A percentile compares a stretch with the other conserved stretches of the same genome.
Conservation (phyloP, 2,113 vertebrate genomes). For the Myotis yumanensis region DNA sequence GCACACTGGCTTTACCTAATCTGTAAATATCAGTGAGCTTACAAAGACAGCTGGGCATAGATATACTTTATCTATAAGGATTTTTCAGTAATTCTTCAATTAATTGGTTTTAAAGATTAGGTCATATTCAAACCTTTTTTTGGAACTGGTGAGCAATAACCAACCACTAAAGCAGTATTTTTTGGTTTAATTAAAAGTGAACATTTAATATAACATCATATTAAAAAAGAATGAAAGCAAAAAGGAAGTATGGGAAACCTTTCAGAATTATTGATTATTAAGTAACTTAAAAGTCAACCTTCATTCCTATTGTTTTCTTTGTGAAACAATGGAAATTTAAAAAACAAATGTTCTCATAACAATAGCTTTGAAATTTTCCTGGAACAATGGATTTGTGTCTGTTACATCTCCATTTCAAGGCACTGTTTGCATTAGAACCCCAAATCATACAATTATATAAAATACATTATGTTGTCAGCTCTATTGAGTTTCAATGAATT, state of each 20-base stretch:
- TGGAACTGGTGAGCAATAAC: not conserved
- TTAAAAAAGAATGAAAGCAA: slow-evolving; percentile 47
- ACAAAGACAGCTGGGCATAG: not conserved
- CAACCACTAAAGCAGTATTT: not conserved
- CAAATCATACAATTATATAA: slow-evolving; percentile 21
- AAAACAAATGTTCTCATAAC: not conserved
- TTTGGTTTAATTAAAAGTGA: slow-evolving; percentile 43
- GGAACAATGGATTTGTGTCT: not conserved
- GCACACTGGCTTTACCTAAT: not conserved
- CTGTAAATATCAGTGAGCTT: not conserved
- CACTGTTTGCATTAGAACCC: slow-evolving; percentile 46
- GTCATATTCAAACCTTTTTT: not conserved
- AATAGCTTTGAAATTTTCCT: slow-evolving; percentile 32
- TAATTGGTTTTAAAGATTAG: not conserved
- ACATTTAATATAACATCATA: slow-evolving; percentile 41
- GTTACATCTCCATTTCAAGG: not conserved
- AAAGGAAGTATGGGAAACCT: slow-evolving; percentile 17
- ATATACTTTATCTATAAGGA: not conserved
- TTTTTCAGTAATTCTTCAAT: not conserved
- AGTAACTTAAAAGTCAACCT: slow-evolving; percentile 47
- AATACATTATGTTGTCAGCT: slow-evolving; percentile 26
- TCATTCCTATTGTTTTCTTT: slow-evolving; percentile 39
- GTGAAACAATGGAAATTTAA: slow-evolving; percentile 37
- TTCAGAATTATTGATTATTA: slow-evolving; percentile 49
- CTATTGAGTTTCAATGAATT: slow-evolving; percentile 56